Conservation (phyloP, 2,113 vertebrate genomes). For the Coptodon rendalli region DNA sequence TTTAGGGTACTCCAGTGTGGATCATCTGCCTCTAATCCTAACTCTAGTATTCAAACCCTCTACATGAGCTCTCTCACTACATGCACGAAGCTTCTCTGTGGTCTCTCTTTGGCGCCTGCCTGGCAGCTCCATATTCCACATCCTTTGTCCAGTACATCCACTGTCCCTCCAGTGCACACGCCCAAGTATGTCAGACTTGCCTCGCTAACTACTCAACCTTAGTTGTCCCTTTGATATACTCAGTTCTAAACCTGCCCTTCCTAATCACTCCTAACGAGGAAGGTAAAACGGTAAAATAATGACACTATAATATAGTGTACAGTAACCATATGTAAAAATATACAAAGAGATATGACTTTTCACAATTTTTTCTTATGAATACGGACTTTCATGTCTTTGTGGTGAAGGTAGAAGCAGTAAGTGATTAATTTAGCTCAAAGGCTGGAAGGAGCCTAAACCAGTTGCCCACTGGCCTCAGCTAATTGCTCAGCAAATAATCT, state of each 20-base stretch:
- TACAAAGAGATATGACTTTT: not conserved
- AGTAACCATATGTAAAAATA: not conserved
- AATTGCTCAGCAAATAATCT: not conserved
- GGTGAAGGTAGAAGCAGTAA: not conserved
- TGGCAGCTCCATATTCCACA: not conserved
- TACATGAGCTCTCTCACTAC: not conserved
- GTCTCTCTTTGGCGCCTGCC: not conserved
- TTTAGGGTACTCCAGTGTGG: not conserved
- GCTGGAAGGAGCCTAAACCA: not conserved
- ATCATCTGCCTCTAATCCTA: not conserved
- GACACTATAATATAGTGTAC: not conserved
- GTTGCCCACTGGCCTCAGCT: not conserved
- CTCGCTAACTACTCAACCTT: not conserved
- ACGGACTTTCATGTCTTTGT: not conserved
- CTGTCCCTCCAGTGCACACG: not conserved
- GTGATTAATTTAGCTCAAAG: not conserved
- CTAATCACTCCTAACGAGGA: not conserved
- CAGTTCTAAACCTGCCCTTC: not conserved
- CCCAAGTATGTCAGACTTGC: not conserved
- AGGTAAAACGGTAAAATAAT: not conserved
- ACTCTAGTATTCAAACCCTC: not conserved
- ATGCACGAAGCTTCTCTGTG: not conserved
- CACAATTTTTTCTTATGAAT: not conserved
- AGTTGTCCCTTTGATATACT: not conserved
- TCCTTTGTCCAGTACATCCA: not conserved